Evolutionary conservation across 2,888 invertebrate genomes (phyloP).

Genomic region (Eupithecia tripunctaria): DNA sequence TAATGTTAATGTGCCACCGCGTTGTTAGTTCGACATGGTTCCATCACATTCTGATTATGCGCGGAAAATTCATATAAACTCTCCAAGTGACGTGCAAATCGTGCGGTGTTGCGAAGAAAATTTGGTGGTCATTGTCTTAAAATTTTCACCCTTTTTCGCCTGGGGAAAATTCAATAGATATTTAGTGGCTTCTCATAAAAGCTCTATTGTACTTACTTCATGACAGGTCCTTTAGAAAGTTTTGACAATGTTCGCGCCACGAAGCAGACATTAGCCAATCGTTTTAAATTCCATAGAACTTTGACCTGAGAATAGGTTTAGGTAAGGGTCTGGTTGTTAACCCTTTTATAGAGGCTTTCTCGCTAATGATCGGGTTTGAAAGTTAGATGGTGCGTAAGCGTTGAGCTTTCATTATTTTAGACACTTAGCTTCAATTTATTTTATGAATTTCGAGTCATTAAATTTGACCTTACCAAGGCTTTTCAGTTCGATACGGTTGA

Average conservation of each 20-base stretch:
- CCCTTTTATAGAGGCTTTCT: conserved; percentile 8
- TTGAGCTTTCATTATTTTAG: neutral
- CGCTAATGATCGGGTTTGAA: neutral
- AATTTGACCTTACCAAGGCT: neutral
- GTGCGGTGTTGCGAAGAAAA: neutral
- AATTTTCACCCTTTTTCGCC: too few species aligned
- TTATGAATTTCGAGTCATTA: neutral
- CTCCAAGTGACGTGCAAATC: neutral
- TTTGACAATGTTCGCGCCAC: conserved; percentile 2
- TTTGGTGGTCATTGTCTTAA: neutral
- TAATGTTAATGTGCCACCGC: neutral
- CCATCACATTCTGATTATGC: neutral
- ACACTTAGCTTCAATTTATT: neutral
- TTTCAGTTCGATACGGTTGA: neutral
- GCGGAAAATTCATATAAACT: neutral
- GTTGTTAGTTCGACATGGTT: neutral
- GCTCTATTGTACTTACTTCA: neutral
- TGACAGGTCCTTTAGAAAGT: neutral
- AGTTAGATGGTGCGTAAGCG: conserved; percentile 5
- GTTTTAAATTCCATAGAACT: conserved; percentile 12
- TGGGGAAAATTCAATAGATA: neutral
- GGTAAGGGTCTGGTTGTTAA: neutral
- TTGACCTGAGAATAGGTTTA: neutral
- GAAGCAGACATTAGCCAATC: conserved; percentile 1
- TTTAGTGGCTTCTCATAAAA: neutral